Percentiles rank a stretch among this genome's conserved stretches.
Conservation (phyloP, 2,888 invertebrate genomes). For the Nebria brevicollis region DNA sequence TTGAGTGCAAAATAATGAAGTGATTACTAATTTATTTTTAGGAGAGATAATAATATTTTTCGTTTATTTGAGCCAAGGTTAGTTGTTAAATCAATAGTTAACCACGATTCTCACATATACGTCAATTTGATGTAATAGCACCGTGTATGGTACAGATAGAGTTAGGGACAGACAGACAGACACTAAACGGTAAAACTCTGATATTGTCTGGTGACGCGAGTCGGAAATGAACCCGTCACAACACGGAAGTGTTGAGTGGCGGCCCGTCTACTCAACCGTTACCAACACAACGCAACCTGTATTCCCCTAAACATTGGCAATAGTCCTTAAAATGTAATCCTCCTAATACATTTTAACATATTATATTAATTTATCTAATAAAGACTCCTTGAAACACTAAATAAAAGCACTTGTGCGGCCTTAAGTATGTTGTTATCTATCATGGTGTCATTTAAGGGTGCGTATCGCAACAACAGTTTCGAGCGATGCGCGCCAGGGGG, state of each 20-base stretch:
- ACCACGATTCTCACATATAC: neutral
- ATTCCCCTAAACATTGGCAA: no score
- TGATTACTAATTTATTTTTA: no score
- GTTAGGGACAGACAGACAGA: conserved; percentile 23
- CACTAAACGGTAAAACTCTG: conserved; percentile 23
- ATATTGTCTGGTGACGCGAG: conserved; percentile 30
- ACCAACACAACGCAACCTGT: neutral
- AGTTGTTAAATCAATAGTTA: conserved; percentile 13
- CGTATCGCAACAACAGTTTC: conserved; percentile 22
- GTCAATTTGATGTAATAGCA: neutral
- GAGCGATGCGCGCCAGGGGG: conserved; percentile 28
- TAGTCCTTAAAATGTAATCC: no score
- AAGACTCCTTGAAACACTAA: neutral
- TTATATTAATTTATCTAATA: no score
- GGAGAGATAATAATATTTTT: no score
- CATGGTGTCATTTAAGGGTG: conserved; percentile 19
- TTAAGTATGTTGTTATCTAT: conserved; percentile 7
- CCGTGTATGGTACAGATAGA: conserved; percentile 6
- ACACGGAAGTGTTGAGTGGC: conserved; percentile 37
- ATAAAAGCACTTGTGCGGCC: conserved; percentile 15
- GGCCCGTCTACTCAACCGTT: conserved; percentile 14
- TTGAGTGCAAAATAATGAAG: no score
- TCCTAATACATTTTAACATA: no score
- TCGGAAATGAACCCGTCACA: conserved; percentile 40
- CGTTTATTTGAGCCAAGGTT: neutral